Evolutionary conservation across 1,140 invertebrate species (phyloP).

Genomic region (Drosophila ercepeae): DNA sequence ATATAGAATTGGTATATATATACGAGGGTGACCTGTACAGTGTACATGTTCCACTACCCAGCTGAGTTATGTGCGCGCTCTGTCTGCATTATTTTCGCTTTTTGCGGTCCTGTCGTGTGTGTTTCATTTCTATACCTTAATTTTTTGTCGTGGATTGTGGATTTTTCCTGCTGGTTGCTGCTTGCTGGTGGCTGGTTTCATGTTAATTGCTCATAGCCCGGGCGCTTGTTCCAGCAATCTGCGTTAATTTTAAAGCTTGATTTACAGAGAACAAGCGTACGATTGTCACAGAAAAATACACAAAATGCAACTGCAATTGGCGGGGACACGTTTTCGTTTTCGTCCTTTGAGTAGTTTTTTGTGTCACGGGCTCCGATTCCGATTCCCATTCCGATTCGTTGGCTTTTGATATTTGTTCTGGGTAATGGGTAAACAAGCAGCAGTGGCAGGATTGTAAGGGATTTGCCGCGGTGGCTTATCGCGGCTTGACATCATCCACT

Average conservation of each 20-base stretch:
- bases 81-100: conserved; percentile 61
- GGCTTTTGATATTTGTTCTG: conserved; percentile 12
- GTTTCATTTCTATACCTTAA: neutral
- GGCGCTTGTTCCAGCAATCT: conserved; percentile 80
- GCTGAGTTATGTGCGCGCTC: conserved; percentile 44
- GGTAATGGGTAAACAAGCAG: conserved; percentile 33
- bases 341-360: conserved; percentile 36
- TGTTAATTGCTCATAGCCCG: conserved; percentile 77
- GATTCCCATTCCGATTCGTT: conserved; percentile 17
- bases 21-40: conserved; percentile 15
- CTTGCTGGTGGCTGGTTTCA: too few species aligned
- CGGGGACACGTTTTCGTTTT: conserved; percentile 16
- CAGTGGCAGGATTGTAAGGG: conserved; percentile 20
- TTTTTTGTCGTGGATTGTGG: neutral
- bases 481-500: conserved; percentile 32
- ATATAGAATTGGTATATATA: conserved; percentile 4
- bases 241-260: conserved; percentile 81
- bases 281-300: too few species aligned
- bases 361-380: conserved; percentile 38
- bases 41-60: conserved; percentile 1
- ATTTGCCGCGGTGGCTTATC: conserved; percentile 36
- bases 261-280: conserved; percentile 67
- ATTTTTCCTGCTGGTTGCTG: conserved; percentile 62
- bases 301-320: conserved; percentile 12
- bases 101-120: conserved; percentile 29